Percentiles rank a stretch among this genome's conserved stretches.
These are phyloP conservation scores for Ennomos quercinarius DNA, from an alignment of 2,888 invertebrate genomes.

Conservation along the genomic window DNA sequence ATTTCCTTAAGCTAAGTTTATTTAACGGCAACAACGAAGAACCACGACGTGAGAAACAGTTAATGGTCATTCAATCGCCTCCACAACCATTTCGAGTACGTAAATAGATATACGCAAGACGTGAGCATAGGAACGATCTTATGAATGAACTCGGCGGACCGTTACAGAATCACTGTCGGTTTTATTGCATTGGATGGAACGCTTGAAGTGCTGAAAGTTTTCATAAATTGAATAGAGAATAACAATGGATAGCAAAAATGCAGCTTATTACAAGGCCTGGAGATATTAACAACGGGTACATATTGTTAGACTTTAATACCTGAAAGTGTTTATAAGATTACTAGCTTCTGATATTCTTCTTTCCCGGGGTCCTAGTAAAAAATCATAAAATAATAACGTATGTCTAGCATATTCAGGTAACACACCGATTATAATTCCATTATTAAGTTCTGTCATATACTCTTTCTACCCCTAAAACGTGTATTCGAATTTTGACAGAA, in stretches of 20 bases:
- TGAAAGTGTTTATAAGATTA: neutral
- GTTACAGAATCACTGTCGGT: constrained; percentile 15
- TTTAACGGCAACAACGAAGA: constrained; percentile 9
- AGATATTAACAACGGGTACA: too few species aligned
- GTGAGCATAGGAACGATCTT: constrained; percentile 42
- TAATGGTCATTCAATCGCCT: constrained; percentile 32
- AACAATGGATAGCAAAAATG: too few species aligned
- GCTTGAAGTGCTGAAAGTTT: neutral
- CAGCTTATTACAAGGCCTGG: too few species aligned
- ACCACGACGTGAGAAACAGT: constrained; percentile 25
- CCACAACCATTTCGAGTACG: constrained; percentile 37
- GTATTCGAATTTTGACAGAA: constrained; percentile 25
- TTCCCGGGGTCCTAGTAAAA: neutral
- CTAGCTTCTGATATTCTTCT: neutral
- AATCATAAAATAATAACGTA: too few species aligned
- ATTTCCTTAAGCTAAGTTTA: constrained; percentile 9
- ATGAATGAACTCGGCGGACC: constrained; percentile 31
- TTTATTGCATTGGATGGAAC: neutral
- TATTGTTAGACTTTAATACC: too few species aligned
- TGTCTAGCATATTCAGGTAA: too few species aligned
- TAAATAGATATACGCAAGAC: constrained; percentile 20
- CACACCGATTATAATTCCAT: too few species aligned
- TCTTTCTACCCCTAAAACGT: neutral
- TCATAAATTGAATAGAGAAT: too few species aligned
- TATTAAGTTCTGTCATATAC: too few species aligned